These are phyloP conservation scores for Clarias fuscus DNA, from an alignment of 2,797 vertebrate species.

Conservation along the genomic window DNA sequence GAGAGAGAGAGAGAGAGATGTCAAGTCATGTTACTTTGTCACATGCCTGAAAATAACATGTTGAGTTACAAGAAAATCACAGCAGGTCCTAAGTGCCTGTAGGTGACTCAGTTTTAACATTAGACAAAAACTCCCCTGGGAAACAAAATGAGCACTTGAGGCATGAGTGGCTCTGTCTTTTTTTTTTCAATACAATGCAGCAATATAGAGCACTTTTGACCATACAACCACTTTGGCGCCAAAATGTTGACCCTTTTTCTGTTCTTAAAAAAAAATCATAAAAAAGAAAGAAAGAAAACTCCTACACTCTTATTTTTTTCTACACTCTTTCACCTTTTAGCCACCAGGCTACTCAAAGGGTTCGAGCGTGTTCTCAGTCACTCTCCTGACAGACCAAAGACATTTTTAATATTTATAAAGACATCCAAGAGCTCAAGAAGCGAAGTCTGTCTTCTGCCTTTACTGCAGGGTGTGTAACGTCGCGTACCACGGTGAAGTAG, in stretches of 20 bases:
- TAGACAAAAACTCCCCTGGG: background rate
- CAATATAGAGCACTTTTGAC: conserved; percentile 2
- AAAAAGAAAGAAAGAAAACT: background rate
- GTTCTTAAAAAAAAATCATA: background rate
- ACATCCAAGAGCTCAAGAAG: conserved; percentile 45
- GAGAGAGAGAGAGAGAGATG: background rate
- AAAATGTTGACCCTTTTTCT: background rate
- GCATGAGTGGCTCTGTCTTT: conserved; percentile 4
- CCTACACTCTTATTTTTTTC: background rate
- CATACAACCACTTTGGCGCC: background rate
- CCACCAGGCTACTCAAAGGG: background rate
- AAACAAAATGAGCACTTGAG: conserved; percentile 7
- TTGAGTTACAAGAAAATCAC: background rate
- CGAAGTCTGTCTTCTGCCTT: conserved; percentile 43
- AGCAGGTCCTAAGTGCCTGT: conserved; percentile 26
- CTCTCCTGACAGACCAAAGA: conserved; percentile 33
- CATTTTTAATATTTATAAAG: conserved; percentile 53
- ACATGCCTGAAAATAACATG: conserved; percentile 13
- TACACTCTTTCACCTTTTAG: conserved; percentile 12
- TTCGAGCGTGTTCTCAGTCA: conserved; percentile 33
- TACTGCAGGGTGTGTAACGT: conserved; percentile 34
- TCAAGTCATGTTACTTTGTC: conserved; percentile 26
- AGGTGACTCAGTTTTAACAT: conserved; percentile 27
- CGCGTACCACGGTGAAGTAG: conserved; percentile 31
- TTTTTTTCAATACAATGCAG: conserved; percentile 2